These are phyloP conservation scores for Galbula dea DNA, from an alignment of 2,113 vertebrate genomes.

Conservation along the genomic window DNA sequence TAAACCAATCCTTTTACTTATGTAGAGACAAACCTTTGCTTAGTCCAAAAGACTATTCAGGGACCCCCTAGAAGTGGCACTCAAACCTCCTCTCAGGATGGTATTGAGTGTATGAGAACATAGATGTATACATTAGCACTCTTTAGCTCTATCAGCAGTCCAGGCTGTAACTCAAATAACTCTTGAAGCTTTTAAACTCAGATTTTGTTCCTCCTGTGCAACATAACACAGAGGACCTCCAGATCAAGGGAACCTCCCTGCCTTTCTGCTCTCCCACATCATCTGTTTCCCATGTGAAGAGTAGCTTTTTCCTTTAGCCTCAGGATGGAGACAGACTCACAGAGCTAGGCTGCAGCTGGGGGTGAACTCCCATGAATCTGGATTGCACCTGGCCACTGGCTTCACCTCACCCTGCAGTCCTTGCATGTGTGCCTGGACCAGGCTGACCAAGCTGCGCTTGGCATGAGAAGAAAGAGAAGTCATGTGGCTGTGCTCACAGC, in stretches of 20 bases:
- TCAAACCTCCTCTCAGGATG: not conserved
- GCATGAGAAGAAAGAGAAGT: not conserved
- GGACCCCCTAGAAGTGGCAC: not conserved
- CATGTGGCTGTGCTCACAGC: accelerated
- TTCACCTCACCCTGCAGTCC: accelerated
- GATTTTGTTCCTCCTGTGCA: not conserved
- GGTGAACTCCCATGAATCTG: not conserved
- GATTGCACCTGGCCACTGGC: not conserved
- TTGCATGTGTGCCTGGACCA: not conserved
- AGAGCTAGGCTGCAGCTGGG: not conserved
- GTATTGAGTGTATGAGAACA: not conserved
- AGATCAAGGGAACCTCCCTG: not conserved
- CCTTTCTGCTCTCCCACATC: not conserved
- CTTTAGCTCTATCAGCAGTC: not conserved
- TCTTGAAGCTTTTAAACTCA: not conserved
- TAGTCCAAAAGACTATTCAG: not conserved
- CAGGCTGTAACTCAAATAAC: not conserved
- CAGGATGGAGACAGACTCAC: not conserved
- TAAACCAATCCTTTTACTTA: not conserved
- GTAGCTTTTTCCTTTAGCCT: not conserved
- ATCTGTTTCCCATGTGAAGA: accelerated
- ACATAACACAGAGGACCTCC: not conserved
- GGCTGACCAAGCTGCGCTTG: not conserved
- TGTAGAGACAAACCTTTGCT: not conserved
- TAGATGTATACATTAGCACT: not conserved